Evolutionary conservation across 2,888 invertebrate genomes (phyloP).

Genomic region (Parascotia fuliginaria): DNA sequence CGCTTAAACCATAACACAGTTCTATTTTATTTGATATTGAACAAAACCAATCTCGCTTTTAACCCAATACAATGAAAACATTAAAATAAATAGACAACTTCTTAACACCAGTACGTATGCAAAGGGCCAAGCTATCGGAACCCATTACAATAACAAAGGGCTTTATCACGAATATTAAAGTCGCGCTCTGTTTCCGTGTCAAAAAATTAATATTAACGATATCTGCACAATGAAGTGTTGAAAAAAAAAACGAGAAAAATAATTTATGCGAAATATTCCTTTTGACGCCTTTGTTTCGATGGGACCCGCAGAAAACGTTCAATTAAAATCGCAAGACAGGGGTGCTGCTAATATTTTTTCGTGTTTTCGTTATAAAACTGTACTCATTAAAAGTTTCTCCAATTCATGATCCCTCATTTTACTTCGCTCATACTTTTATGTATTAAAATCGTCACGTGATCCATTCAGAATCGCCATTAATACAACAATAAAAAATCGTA

Average conservation of each 20-base stretch:
- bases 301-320: slow-evolving; percentile 62
- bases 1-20: not conserved
- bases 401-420: slow-evolving; percentile 6
- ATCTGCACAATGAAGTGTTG: slow-evolving; percentile 80
- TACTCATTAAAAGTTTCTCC: slow-evolving; percentile 5
- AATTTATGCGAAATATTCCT: slow-evolving; percentile 83
- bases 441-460: slow-evolving; percentile 41
- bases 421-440: slow-evolving; percentile 4
- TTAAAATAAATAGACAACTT: slow-evolving; percentile 30
- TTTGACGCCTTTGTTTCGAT: slow-evolving; percentile 78
- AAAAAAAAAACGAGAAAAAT: slow-evolving; percentile 70
- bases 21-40: slow-evolving; percentile 11
- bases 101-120: slow-evolving; percentile 29
- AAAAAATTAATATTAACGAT: slow-evolving; percentile 86
- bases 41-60: slow-evolving; percentile 5
- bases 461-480: slow-evolving; percentile 42
- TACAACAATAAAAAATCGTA: slow-evolving; percentile 55
- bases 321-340: slow-evolving; percentile 65
- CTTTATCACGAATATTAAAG: slow-evolving; percentile 78
- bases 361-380: slow-evolving; percentile 16
- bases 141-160: slow-evolving; percentile 82
- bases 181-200: slow-evolving; percentile 73
- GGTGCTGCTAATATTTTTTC: slow-evolving; percentile 39
- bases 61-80: slow-evolving; percentile 29
- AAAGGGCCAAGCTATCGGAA: slow-evolving; percentile 46